Evolutionary conservation across 1,140 invertebrate genomes (phyloP).

Genomic region (Sminthurides bifidus): DNA sequence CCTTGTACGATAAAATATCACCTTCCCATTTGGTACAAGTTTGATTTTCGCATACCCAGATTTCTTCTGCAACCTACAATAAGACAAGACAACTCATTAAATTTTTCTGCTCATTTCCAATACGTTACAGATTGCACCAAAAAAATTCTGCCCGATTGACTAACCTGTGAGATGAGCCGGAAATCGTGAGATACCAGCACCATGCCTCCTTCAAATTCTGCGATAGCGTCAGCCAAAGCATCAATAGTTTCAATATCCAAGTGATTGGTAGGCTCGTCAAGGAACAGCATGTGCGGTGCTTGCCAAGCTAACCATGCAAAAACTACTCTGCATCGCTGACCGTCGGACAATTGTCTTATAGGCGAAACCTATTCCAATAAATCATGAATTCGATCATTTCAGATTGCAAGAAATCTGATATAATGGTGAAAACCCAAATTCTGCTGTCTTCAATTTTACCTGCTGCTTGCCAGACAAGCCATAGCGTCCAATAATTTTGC

Average conservation of each 20-base stretch:
- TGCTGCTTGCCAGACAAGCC: conserved; percentile 93
- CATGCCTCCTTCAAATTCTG: conserved; percentile 95
- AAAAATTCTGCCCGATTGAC: conserved; percentile 16
- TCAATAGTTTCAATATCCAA: conserved; percentile 99
- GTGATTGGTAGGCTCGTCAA: conserved; percentile 25
- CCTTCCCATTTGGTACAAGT: conserved; percentile 94
- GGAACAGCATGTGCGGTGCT: conserved; percentile 36
- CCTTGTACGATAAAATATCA: conserved; percentile 90
- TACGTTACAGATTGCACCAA: conserved; percentile 5
- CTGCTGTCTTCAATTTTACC: conserved; percentile 43
- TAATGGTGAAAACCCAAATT: neutral
- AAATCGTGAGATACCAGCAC: conserved; percentile 97
- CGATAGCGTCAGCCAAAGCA: conserved; percentile 91
- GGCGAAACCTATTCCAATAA: conserved; percentile 64
- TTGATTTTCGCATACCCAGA: conserved; percentile 97
- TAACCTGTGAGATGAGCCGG: conserved; percentile 92
- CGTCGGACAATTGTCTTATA: conserved; percentile 93
- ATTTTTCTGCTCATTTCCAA: conserved; percentile 5
- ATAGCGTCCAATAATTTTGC: conserved; percentile 96
- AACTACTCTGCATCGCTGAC: conserved; percentile 94
- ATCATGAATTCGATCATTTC: neutral
- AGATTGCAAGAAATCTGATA: neutral
- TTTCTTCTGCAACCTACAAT: conserved; percentile 88
- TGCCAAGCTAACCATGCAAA: conserved; percentile 83
- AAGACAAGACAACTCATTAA: neutral